Evolutionary conservation across 2,797 vertebrate species (phyloP).

Genomic region (Poeciliopsis turneri): DNA sequence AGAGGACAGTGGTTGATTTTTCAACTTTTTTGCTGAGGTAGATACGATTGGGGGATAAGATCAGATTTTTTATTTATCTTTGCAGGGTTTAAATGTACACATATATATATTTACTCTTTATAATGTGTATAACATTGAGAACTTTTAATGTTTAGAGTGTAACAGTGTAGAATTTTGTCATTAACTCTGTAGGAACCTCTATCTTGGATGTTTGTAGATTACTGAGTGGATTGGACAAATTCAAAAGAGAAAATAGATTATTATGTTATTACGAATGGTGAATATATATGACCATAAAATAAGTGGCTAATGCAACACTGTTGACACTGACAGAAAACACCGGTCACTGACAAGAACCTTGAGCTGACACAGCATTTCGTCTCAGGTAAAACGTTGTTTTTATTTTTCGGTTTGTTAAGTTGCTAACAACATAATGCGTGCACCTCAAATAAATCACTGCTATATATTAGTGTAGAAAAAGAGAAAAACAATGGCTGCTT

Average conservation of each 20-base stretch:
- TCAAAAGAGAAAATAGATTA: neutral
- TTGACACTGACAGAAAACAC: slow-evolving; percentile 70
- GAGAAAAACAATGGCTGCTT: neutral
- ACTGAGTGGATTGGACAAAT: neutral
- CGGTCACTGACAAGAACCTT: slow-evolving; percentile 38
- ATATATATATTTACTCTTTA: neutral
- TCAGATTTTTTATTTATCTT: no score
- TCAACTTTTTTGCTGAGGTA: no score
- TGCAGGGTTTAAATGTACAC: neutral
- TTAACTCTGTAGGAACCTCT: neutral
- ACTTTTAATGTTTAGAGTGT: neutral
- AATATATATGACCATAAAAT: neutral
- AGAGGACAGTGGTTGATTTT: no score
- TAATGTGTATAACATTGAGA: neutral
- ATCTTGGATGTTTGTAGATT: neutral
- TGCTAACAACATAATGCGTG: neutral
- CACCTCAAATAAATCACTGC: neutral
- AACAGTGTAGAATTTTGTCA: neutral
- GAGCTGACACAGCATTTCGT: slow-evolving; percentile 27
- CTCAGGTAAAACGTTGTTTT: slow-evolving; percentile 71
- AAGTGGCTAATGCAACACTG: slow-evolving; percentile 12
- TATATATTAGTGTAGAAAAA: neutral
- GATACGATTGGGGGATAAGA: no score
- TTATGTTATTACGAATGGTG: neutral
- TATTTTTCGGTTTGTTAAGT: neutral